Conservation (phyloP, 2,797 vertebrate species). For the Acropternis orthonyx region DNA sequence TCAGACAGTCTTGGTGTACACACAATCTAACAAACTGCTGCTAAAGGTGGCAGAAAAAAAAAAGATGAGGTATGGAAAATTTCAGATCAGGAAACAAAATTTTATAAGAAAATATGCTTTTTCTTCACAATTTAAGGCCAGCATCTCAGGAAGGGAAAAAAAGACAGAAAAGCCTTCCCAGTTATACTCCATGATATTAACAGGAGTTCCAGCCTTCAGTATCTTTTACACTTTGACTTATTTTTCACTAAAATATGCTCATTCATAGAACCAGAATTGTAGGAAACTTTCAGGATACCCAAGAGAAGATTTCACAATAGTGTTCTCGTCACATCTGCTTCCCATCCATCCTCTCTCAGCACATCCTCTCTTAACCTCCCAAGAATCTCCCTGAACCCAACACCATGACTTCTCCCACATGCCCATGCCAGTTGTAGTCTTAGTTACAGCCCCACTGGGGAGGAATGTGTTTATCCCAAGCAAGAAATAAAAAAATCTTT, state of each 20-base stretch:
- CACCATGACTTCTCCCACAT: rapidly evolving
- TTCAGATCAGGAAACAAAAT: neutral
- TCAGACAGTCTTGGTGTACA: neutral
- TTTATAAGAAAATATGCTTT: neutral
- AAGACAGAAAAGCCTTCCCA: neutral
- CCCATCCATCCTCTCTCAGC: neutral
- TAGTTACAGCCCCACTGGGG: neutral
- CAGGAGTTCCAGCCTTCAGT: neutral
- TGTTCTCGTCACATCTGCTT: neutral
- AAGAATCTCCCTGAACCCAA: neutral
- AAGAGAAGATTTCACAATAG: neutral
- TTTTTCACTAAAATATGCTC: neutral
- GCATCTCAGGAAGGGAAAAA: neutral
- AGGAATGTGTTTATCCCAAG: neutral
- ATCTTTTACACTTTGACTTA: neutral
- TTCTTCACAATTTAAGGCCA: neutral
- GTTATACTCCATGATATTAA: rapidly evolving
- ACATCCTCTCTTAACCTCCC: neutral
- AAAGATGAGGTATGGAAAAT: neutral
- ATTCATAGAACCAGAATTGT: rapidly evolving
- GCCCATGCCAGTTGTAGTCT: neutral
- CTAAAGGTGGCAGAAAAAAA: neutral
- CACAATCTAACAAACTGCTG: neutral
- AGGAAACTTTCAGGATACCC: neutral
- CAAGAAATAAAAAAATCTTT: neutral